These are phyloP conservation scores for Eupithecia pulchellata DNA, from an alignment of 2,888 invertebrate genomes.

Conservation along the genomic window DNA sequence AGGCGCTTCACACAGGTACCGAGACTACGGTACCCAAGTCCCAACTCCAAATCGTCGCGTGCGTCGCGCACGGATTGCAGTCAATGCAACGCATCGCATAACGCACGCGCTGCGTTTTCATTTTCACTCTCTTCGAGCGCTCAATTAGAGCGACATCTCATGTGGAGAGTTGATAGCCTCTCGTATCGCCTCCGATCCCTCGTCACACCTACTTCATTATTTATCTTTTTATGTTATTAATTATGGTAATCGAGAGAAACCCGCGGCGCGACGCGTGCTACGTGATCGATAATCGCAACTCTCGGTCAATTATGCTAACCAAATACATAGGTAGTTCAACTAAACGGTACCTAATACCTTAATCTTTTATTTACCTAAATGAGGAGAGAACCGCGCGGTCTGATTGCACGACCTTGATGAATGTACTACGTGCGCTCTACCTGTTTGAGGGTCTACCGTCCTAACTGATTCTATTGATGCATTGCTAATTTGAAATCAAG, in stretches of 20 bases:
- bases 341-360: not conserved
- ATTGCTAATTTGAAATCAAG: constrained; percentile 30
- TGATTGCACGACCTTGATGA: not conserved
- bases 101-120: constrained; percentile 26
- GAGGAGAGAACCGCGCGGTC: not conserved
- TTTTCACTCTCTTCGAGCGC: constrained; percentile 38
- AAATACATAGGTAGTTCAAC: no score
- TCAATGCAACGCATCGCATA: constrained; percentile 24
- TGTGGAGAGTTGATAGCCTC: constrained; percentile 16
- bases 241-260: not conserved
- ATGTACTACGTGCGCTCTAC: not conserved
- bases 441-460: no score
- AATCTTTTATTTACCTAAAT: no score
- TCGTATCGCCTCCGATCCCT: not conserved
- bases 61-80: constrained; percentile 14
- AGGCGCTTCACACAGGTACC: no score
- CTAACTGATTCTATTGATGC: constrained; percentile 27
- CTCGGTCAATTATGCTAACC: not conserved
- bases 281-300: not conserved
- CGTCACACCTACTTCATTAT: not conserved
- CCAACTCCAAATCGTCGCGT: not conserved
- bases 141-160: constrained; percentile 31
- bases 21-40: no score
- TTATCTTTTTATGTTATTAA: not conserved
- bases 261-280: not conserved